phyloP scores from a whole-genome alignment of 2,113 vertebrate genomes.

The Lates calcarifer region DNA sequence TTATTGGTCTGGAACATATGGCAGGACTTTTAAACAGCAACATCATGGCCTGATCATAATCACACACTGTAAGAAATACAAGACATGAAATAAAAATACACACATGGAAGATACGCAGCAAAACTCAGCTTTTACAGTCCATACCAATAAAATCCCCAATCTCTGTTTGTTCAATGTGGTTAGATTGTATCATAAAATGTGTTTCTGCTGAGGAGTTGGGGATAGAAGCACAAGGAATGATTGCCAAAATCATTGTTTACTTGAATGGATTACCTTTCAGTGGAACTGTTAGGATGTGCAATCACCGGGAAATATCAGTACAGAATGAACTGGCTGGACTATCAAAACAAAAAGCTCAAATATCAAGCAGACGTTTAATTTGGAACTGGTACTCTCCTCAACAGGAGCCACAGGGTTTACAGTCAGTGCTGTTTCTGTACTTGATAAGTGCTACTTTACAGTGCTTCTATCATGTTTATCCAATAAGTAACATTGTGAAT shows the following conservation, averaged over 20 bases:
- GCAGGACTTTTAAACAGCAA: background rate
- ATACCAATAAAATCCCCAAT: conserved; percentile 24
- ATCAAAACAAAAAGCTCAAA: conserved; percentile 48
- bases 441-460: background rate
- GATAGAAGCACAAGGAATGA: conserved; percentile 30
- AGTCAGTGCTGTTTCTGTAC: conserved; percentile 10
- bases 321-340: conserved; percentile 48
- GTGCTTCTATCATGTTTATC: background rate
- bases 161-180: conserved; percentile 38
- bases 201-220: conserved; percentile 51
- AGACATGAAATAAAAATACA: conserved; percentile 15
- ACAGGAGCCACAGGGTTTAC: background rate
- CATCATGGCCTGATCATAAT: background rate
- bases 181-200: conserved; percentile 65
- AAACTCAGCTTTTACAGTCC: conserved; percentile 38
- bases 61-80: conserved; percentile 11
- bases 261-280: conserved; percentile 65
- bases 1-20: background rate
- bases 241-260: conserved; percentile 68
- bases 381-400: conserved; percentile 11
- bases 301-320: conserved; percentile 55
- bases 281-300: conserved; percentile 38
- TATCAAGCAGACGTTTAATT: conserved; percentile 52
- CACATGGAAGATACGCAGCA: conserved; percentile 27
- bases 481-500: background rate